Evolutionary conservation across 2,888 invertebrate species (phyloP), one percentile per base, ranked within the genome.

Genomic region (Scaeva pyrastri): DNA sequence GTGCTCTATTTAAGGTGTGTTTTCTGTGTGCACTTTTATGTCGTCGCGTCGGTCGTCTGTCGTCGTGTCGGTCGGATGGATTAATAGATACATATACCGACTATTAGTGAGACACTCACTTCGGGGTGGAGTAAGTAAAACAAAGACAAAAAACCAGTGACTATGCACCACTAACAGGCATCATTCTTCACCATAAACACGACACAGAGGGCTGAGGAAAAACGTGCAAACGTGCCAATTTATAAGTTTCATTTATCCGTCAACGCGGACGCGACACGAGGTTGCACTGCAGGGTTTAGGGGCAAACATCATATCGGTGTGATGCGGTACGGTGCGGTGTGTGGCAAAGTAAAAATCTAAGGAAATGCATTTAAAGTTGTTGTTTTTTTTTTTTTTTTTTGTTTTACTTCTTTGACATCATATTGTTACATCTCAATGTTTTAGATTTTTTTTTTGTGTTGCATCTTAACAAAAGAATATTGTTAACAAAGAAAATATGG

Each of bases 151-250:
- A 31, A 31, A 31, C 8, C 31, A 26, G 52, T 50, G 19, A 48
- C 45, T 48, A 1, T 31, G 31, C 26, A 58, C 31, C n/a, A 26
- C 52, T 41, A 68, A 36, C 36, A n/a, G 48, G 56, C 12, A 5
- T 5, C n/a, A 50, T 19, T 12, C 21, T 31, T 31, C 31, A 31
- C 8, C 31, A 21, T 21, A 50, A 21, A 19, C 55, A n/a, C 31
- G 26, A 12, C 39, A 21, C n/a, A 43, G 62, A 72, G 39, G 39
- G 39, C 41, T 12, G 23, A 70, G 26, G 12, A 39, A 68, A 80
- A 85, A 85, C 85, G 85, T 85, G 85, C 85, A 85, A 85, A 85
- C 85, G 85, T 85, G 85, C 85, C 85, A 85, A 85, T 85, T 80
- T 85, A 80, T 76, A 76, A 73, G 80, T 85, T 85, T 80, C 68